Base-by-base conservation (phyloP, 1,140 invertebrate species). In the Drosophila burlai region DNA sequence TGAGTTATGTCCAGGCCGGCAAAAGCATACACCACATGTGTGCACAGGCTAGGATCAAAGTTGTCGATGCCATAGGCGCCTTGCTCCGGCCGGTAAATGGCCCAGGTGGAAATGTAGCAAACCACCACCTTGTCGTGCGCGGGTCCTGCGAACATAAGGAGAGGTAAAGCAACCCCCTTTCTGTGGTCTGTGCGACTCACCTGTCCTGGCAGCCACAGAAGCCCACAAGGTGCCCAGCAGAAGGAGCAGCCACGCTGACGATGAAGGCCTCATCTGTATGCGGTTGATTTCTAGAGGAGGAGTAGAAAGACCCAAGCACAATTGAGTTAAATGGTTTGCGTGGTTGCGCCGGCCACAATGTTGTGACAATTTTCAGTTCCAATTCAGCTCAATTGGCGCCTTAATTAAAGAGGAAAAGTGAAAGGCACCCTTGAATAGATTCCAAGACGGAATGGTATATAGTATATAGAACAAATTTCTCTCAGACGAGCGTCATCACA, bases 11-110 rank as follows among this genome's bases (percentile, higher is more conserved):
- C 95, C 13, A 98, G 92, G 0, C 97, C 97, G 15, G 97, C 97
- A 92, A 98, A 98, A 6, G 97, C 95, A 82, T 98, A 98, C 21
- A 98, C 95, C 11, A 98, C 93, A 87, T 99, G 97, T 0, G 97
- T 98, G 90, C 98, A 99, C 15, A 98, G 93, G 9, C 94, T 94
- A 0, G 97, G 96, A 62, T 97, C 96, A 36, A 98, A 94, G 90
- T 97, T 93, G 24, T 96, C 95, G 18, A 96, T 91, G 0, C 94
- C 91, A 89, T 96, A 97, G 49, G 94, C 93, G 2, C 97, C 96
- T 38, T 93, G 93, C 0, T 93, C 94, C 0, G 94, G 94, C 26
- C 97, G 94, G 91, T 97, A 97, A 0, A 94, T 94, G 2, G 97
- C 95, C 97, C 97, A 97, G 2, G 96, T 95, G 3, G 96, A 96